Evolutionary conservation across 2,113 vertebrate species (phyloP).

Genomic region (Arenaria interpres): DNA sequence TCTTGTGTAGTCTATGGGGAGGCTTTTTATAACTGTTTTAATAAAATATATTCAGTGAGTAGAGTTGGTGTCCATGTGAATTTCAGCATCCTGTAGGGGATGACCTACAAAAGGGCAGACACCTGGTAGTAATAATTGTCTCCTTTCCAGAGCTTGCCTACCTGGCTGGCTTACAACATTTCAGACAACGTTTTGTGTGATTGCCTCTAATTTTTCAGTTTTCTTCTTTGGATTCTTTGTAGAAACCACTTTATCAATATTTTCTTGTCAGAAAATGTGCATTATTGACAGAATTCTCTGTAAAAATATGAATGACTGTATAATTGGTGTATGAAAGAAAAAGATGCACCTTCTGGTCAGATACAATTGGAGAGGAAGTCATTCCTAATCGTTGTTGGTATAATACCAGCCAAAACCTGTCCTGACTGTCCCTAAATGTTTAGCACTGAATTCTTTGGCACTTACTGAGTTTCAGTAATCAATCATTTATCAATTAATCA

Average conservation of each 20-base stretch:
- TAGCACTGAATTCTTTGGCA: background rate
- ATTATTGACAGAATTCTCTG: background rate
- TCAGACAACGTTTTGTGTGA: background rate
- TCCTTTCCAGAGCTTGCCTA: background rate
- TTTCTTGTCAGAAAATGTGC: background rate
- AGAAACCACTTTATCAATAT: background rate
- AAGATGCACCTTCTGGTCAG: background rate
- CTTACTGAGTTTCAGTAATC: background rate
- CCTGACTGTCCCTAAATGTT: background rate
- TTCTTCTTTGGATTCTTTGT: background rate
- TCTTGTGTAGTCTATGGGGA: background rate
- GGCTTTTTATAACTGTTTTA: background rate
- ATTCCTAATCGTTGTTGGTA: background rate
- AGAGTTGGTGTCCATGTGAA: background rate
- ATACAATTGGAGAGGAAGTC: background rate
- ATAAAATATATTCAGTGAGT: background rate
- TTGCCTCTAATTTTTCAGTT: background rate
- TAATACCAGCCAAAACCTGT: background rate
- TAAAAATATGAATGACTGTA: background rate
- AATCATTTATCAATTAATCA: background rate
- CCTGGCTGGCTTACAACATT: background rate
- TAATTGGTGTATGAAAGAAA: background rate
- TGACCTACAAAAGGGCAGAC: background rate
- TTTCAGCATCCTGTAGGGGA: background rate
- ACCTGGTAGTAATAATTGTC: background rate